phyloP scores from a whole-genome alignment of 2,113 vertebrate genomes.

The Bungarus multicinctus region DNA sequence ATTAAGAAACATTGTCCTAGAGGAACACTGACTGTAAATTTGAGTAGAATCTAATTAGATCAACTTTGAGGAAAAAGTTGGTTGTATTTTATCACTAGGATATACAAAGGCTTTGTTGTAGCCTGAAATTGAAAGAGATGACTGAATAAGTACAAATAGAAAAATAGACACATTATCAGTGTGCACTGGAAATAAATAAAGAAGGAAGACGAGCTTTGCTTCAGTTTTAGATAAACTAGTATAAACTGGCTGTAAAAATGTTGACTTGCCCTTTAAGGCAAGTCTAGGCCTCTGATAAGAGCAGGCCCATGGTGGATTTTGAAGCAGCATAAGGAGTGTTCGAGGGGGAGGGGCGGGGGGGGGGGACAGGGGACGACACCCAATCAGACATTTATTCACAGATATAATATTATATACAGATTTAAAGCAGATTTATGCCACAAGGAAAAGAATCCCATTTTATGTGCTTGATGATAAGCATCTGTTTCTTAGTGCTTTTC shows the following conservation, averaged over 20 bases:
- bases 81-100: not conserved
- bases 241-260: not conserved
- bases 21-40: not conserved
- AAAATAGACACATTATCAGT: not conserved
- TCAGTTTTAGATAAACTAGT: not conserved
- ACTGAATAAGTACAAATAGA: not conserved
- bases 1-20: not conserved
- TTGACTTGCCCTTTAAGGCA: not conserved
- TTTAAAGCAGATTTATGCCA: not conserved
- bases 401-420: not conserved
- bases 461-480: not conserved
- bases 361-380: not conserved
- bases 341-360: fast-evolving
- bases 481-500: not conserved
- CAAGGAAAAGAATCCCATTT: not conserved
- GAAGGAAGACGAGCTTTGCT: not conserved
- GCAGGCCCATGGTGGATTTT: not conserved
- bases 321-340: not conserved
- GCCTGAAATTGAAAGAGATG: not conserved
- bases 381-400: not conserved
- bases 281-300: not conserved
- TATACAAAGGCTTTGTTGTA: not conserved
- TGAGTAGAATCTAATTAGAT: not conserved
- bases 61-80: not conserved
- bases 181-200: not conserved